These are phyloP conservation scores for Latheticus oryzae DNA, from an alignment of 2,888 invertebrate genomes.

Conservation along the genomic window DNA sequence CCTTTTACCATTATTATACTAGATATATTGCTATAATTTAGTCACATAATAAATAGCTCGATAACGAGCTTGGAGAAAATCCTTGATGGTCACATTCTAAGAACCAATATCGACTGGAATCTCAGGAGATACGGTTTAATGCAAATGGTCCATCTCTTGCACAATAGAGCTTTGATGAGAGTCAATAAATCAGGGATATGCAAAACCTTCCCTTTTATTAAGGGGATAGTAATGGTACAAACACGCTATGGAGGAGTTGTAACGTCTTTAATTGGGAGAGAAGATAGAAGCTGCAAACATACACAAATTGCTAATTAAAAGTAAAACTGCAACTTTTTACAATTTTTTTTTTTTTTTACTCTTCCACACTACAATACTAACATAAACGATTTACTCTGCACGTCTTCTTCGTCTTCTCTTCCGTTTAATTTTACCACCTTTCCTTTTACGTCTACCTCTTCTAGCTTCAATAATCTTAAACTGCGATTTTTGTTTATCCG, in stretches of 20 bases:
- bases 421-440: background rate
- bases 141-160: constrained; percentile 64
- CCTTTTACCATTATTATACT: constrained; percentile 49
- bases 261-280: constrained; percentile 37
- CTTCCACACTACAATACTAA: too few species aligned
- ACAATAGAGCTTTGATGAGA: constrained; percentile 69
- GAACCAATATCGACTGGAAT: constrained; percentile 55
- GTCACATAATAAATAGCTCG: constrained; percentile 56
- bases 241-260: constrained; percentile 45
- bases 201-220: constrained; percentile 64
- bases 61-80: constrained; percentile 53
- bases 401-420: background rate
- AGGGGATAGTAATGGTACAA: constrained; percentile 58
- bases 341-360: too few species aligned
- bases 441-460: constrained; percentile 7
- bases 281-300: too few species aligned
- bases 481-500: constrained; percentile 21
- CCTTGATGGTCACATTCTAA: constrained; percentile 51
- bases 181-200: constrained; percentile 70
- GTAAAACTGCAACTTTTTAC: background rate
- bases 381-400: too few species aligned
- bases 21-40: constrained; percentile 57
- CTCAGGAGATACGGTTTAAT: constrained; percentile 60
- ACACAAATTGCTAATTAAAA: background rate
- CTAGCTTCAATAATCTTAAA: constrained; percentile 23